Evolutionary conservation across 2,113 vertebrate genomes (phyloP), one percentile per base, ranked within the genome.

Genomic region (Rhipidura dahli): DNA sequence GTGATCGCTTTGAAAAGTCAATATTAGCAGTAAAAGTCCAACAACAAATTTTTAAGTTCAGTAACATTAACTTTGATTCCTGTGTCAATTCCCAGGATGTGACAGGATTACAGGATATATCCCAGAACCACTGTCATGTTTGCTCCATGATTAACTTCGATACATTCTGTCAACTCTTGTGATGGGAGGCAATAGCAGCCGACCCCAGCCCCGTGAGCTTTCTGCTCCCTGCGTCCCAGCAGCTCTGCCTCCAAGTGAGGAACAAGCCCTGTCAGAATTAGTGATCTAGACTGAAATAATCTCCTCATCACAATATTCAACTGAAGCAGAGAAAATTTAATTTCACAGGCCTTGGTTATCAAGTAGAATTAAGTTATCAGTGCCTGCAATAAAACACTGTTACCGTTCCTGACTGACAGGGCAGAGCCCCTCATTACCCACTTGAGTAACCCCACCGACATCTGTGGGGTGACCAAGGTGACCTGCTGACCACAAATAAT

Each of bases 331-430:
- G 66, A 90, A n/a, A 94, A 96, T 94, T 81, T 95, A 87, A 96
- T 96, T 96, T 97, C 93, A 93, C 82, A 97, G 83, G 45, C 64
- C 78, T 86, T 81, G 60, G 27, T 86, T 91, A 90, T 85, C 47
- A 71, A 89, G 70, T 5, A 35, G 87, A 97, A 94, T 73, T 23
- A 93, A 71, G 60, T 63, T 61, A 88, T 59, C n/a, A 63, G 50
- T 50, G 79, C 35, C 40, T 93, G 81, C 84, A 93, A 20, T 94
- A 79, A 68, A 92, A 63, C 64, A 56, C 42, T 45, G 33, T 56
- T 80, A 39, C 47, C 9, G 3, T 70, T 89, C 37, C 80, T 95
- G 83, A 68, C 51, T 59, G 75, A 50, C 16, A 84, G 68, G 54
- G 50, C 59, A 88, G 89, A 42, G 23, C 39, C 23, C 31, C 68